Evolutionary conservation across 2,888 invertebrate species (phyloP), one percentile per base, ranked within the genome.

Genomic region (Chloroclystis v-ata): DNA sequence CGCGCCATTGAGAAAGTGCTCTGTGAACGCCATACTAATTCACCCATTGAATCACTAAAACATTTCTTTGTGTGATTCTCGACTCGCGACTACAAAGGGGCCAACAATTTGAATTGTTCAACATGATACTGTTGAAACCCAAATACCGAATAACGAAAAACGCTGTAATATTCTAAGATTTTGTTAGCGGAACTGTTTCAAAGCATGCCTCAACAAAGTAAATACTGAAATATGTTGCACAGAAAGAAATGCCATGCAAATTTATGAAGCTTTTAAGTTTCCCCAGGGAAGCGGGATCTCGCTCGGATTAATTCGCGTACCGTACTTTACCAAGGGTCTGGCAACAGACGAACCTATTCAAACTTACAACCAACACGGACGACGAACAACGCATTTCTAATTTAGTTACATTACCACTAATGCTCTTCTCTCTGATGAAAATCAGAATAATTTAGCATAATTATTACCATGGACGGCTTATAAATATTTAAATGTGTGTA

Each of bases 1-100:
- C 80, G 81, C 76, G 70, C 82, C 85, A 85, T 86, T 83, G 85
- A 84, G 85, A 85, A 84, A 86, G 85, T 83, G 75, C 78, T 81
- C 71, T 82, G 84, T 82, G 85, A 81, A 78, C 78, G 78, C 70
- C 72, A 85, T 86, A 85, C 83, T 81, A 83, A 86, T 84, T 78
- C 72, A 65, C 60, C 65, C 67, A 70, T 72, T 75, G 76, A 78
- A 78, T 79, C 72, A 69, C 69, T 75, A 73, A 75, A 74, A 73
- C 67, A 71, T 72, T 76, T 69, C 69, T 72, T 57, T 61, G 57
- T 59, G 46, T 38, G 52, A 55, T 57, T 59, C 50, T 62, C 50
- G 51, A 62, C 56, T 58, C 47, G 46, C 46, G 44, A 41, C 45
- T 49, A 57, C 56, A 47, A 51, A 52, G 32, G 47, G 44, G 54